Evolutionary conservation across 2,888 invertebrate genomes (phyloP), one percentile per base, ranked within the genome.

Genomic region (Ashinkailepas kermadecensis): DNA sequence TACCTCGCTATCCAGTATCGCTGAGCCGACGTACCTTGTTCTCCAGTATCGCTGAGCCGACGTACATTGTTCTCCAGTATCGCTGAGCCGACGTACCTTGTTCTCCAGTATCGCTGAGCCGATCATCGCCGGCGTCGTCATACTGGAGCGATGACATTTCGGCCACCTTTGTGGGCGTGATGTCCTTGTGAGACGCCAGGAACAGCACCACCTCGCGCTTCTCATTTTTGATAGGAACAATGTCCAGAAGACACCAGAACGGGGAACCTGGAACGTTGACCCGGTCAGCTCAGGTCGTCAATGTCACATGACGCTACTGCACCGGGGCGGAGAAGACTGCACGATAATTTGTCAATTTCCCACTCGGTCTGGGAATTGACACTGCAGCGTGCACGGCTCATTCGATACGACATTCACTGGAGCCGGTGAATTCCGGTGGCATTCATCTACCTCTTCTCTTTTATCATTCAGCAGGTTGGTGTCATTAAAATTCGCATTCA

Each of bases 151-250:
- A 21, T 23, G 81, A 54, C 39, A 93, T 92, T 88, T 94, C 94
- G 85, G 93, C 92, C 93, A 94, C 93, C 90, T 95, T 95, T 85
- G 94, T 94, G 88, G 94, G 93, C 83, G 96, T 96, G 88, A 97
- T 95, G 89, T 97, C 97, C 90, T 97, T 97, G 90, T 97, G 96
- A 54, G 97, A 97, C 84, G 96, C 97, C 87, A 97, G 91, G 88
- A 96, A 97, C 86, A 97, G 90, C 59, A 97, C 97, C 87, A 97
- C 97, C 90, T 97, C 96, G 84, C 96, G 92, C 89, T 97, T 97
- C 88, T 97, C 97, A 91, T 97, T 97, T 90, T 97, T 97, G 89
- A 97, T 97, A 87, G 97, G 97, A 84, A 97, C 97, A 88, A 97
- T 96, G 89, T 97, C 97, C 89, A 97, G 91, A 86, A 97, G 91